phyloP scores from a whole-genome alignment of 2,888 invertebrate genomes.

The Drosophila conformis region DNA sequence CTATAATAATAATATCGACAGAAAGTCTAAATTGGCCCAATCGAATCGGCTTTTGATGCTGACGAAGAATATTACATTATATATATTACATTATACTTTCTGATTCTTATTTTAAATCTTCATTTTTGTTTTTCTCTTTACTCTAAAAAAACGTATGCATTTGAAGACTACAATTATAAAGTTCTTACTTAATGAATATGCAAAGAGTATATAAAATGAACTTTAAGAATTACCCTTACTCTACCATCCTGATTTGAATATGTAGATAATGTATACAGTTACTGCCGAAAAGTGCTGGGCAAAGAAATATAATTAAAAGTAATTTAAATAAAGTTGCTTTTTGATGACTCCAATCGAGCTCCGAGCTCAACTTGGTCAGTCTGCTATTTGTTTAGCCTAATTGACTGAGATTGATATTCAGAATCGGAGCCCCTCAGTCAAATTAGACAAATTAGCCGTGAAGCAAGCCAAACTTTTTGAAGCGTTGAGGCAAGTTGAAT shows the following conservation, averaged over 20 bases:
- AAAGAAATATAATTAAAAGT: constrained; percentile 1
- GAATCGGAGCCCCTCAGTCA: constrained; percentile 24
- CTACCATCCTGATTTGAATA: neutral
- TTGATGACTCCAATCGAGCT: neutral
- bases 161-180: neutral
- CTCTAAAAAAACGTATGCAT: neutral
- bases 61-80: neutral
- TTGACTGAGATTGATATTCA: constrained; percentile 69
- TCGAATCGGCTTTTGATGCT: neutral
- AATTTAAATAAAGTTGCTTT: constrained; percentile 53
- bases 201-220: neutral
- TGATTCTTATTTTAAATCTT: too few species aligned
- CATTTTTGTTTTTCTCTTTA: neutral
- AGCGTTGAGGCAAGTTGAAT: constrained; percentile 7
- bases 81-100: too few species aligned
- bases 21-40: too few species aligned
- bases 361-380: constrained; percentile 3
- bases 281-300: neutral
- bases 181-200: neutral
- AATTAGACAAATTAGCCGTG: constrained; percentile 72
- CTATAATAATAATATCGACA: too few species aligned
- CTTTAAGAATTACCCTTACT: neutral
- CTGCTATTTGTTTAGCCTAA: constrained; percentile 50
- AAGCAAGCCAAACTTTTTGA: constrained; percentile 48
- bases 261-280: neutral